phyloP scores from a whole-genome alignment of 2,113 vertebrate species.

The Muntiacus reevesi region DNA sequence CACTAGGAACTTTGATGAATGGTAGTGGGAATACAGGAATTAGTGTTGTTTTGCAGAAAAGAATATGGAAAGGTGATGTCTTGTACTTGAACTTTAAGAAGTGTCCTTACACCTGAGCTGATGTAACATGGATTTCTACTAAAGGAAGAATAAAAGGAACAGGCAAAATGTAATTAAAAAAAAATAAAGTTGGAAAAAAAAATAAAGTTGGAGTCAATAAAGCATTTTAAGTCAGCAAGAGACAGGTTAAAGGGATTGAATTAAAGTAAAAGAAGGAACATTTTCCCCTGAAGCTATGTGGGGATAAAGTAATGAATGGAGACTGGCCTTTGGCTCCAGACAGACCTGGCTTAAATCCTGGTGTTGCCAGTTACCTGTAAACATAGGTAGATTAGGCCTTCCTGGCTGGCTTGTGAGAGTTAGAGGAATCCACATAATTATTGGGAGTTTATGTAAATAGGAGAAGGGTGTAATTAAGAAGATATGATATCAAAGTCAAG shows the following conservation, averaged over 20 bases:
- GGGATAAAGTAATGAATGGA: neutral
- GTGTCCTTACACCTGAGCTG: neutral
- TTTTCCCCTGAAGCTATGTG: neutral
- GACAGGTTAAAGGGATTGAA: neutral
- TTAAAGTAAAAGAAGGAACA: neutral
- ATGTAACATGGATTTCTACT: neutral
- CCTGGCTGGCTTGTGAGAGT: neutral
- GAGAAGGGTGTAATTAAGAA: slow-evolving; percentile 19
- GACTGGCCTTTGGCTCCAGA: neutral
- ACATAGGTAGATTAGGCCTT: neutral
- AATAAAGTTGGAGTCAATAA: neutral
- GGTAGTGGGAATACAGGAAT: neutral
- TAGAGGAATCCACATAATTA: neutral
- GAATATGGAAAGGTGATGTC: neutral
- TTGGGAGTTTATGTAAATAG: neutral
- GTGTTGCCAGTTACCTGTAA: neutral
- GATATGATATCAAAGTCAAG: neutral
- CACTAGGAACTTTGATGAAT: neutral
- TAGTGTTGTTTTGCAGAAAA: neutral
- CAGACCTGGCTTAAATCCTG: neutral
- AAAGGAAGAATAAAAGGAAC: neutral
- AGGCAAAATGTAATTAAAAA: neutral
- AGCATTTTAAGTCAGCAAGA: neutral
- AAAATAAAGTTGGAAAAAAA: neutral
- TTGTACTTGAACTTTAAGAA: neutral